Percentiles rank a stretch among this genome's conserved stretches.
Conservation (phyloP, 2,797 vertebrate species). For the Bovichtus variegatus region DNA sequence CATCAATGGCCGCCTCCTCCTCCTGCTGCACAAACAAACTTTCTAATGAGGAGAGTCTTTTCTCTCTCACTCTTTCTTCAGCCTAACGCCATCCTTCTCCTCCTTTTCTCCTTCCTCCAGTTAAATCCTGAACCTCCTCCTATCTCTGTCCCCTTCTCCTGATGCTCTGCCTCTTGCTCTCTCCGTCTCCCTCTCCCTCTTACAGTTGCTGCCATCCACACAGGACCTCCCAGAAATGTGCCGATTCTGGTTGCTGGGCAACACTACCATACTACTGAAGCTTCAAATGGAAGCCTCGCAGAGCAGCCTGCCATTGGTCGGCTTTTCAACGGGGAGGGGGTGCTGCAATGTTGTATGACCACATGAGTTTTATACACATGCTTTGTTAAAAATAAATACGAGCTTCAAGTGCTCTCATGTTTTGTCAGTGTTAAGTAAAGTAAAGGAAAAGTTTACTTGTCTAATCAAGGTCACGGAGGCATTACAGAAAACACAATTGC, state of each 20-base stretch:
- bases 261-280: slow-evolving; percentile 89
- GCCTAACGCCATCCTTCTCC: slow-evolving; percentile 38
- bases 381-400: slow-evolving; percentile 72
- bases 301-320: slow-evolving; percentile 76
- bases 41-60: slow-evolving; percentile 45
- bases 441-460: slow-evolving; percentile 10
- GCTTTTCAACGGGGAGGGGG: slow-evolving; percentile 65
- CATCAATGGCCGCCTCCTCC: slow-evolving; percentile 37
- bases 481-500: slow-evolving; percentile 14
- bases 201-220: slow-evolving; percentile 78
- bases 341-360: slow-evolving; percentile 70
- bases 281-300: slow-evolving; percentile 85
- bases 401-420: slow-evolving; percentile 25
- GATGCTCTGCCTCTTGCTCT: slow-evolving; percentile 49
- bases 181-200: slow-evolving; percentile 52
- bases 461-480: slow-evolving; percentile 43
- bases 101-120: slow-evolving; percentile 40
- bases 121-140: slow-evolving; percentile 45
- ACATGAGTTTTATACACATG: slow-evolving; percentile 67
- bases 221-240: slow-evolving; percentile 86
- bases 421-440: neutral
- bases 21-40: slow-evolving; percentile 66
- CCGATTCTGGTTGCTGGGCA: slow-evolving; percentile 86
- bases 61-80: slow-evolving; percentile 25
- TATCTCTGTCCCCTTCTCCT: slow-evolving; percentile 50